Evolutionary conservation across 2,888 invertebrate genomes (phyloP).

Genomic region (Diplazon laetatorius): DNA sequence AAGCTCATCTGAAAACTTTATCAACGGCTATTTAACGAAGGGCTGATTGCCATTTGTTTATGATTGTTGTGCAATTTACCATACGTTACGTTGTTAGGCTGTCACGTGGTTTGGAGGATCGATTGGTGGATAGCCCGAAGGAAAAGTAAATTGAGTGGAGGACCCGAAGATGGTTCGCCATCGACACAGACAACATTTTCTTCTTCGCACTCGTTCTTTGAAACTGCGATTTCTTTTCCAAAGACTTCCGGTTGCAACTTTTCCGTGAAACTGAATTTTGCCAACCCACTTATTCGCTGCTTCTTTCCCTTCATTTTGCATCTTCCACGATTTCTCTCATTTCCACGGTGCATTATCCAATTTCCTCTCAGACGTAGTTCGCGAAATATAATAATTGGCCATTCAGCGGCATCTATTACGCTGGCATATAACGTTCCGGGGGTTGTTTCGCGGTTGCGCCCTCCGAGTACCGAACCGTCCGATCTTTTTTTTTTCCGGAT

Average conservation of each 20-base stretch:
- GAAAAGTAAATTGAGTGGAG: not conserved
- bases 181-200: conserved; percentile 29
- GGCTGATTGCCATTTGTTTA: not conserved
- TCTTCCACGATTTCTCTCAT: conserved; percentile 43
- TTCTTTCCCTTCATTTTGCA: conserved; percentile 57
- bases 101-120: not conserved
- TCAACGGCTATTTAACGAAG: too few relatives aligned
- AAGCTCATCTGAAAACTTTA: too few relatives aligned
- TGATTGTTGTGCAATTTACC: not conserved
- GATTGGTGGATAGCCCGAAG: not conserved
- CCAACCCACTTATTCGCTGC: conserved; percentile 47
- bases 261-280: conserved; percentile 44
- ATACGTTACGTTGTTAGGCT: not conserved
- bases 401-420: conserved; percentile 70
- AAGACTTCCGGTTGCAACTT: conserved; percentile 38
- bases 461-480: conserved; percentile 71
- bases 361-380: conserved; percentile 74
- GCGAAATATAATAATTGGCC: conserved; percentile 79
- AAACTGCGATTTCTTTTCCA: conserved; percentile 45
- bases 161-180: conserved; percentile 5
- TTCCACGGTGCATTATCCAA: conserved; percentile 74
- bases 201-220: conserved; percentile 6
- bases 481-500: conserved; percentile 28
- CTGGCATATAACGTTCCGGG: not conserved
- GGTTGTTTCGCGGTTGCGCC: conserved; percentile 4